phyloP scores from a whole-genome alignment of 2,888 invertebrate species.

The Scrobipalpa costella region DNA sequence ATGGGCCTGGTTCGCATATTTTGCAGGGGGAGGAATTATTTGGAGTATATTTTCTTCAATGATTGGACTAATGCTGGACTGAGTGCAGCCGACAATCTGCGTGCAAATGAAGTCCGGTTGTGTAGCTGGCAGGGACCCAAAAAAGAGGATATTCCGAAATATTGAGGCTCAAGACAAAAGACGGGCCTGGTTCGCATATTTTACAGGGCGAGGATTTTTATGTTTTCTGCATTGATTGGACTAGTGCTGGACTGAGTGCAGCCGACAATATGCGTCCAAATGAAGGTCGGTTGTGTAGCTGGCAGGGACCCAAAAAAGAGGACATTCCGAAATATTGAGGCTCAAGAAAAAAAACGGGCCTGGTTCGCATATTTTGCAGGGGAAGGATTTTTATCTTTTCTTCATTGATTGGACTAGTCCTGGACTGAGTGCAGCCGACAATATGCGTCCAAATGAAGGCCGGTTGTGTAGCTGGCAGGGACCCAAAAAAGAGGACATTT shows the following conservation, averaged over 20 bases:
- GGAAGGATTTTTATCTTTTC: no score
- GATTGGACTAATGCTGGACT: not conserved
- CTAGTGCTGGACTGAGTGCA: not conserved
- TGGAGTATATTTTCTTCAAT: no score
- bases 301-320: conserved; percentile 54
- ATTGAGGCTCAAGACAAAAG: conserved; percentile 1
- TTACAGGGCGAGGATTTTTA: no score
- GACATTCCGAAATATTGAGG: conserved; percentile 38
- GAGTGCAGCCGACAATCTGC: conserved; percentile 41
- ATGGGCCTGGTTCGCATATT: conserved; percentile 7
- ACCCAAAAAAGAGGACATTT: conserved; percentile 51
- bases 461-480: conserved; percentile 55
- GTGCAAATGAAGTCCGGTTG: conserved; percentile 60
- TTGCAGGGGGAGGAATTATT: no score
- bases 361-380: no score
- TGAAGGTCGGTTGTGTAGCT: conserved; percentile 58
- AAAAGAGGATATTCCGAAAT: conserved; percentile 44
- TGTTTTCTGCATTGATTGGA: no score
- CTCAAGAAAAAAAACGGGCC: conserved; percentile 1
- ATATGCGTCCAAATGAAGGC: conserved; percentile 56
- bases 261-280: conserved; percentile 51
- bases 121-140: conserved; percentile 57
- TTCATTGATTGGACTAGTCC: not conserved
- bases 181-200: conserved; percentile 7
- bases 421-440: conserved; percentile 36